phyloP scores from a whole-genome alignment of 2,797 vertebrate genomes.

The Enteromius afrohamiltoni region DNA sequence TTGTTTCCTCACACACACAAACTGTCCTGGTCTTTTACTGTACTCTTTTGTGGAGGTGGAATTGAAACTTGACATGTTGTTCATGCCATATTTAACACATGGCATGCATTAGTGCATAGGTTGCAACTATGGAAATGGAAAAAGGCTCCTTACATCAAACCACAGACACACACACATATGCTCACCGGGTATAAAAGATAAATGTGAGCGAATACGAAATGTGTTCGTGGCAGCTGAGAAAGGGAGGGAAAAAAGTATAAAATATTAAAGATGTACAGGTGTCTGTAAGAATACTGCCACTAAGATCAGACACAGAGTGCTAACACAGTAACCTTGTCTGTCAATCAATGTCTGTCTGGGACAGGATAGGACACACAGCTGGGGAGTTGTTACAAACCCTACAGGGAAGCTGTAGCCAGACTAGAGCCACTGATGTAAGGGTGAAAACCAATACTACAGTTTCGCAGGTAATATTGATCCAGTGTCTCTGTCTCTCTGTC shows the following conservation, averaged over 20 bases:
- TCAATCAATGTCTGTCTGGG: slow-evolving; percentile 36
- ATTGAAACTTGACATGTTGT: slow-evolving; percentile 9
- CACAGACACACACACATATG: not conserved
- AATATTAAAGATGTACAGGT: slow-evolving; percentile 49
- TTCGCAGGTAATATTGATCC: slow-evolving; percentile 31
- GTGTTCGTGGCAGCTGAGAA: slow-evolving; percentile 13
- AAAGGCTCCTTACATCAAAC: slow-evolving; percentile 15
- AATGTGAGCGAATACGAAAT: slow-evolving; percentile 34
- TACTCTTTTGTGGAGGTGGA: slow-evolving; percentile 7
- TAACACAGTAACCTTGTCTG: slow-evolving; percentile 44
- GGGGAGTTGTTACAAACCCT: slow-evolving; percentile 26
- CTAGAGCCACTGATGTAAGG: slow-evolving; percentile 16
- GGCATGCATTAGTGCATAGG: slow-evolving; percentile 5
- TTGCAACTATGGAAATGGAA: slow-evolving; percentile 26
- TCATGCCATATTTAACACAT: slow-evolving; percentile 19
- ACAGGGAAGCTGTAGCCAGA: slow-evolving; percentile 12
- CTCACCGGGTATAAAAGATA: slow-evolving; percentile 43
- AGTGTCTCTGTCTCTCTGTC: not conserved
- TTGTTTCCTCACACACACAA: not conserved
- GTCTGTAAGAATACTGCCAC: slow-evolving; percentile 20
- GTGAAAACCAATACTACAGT: slow-evolving; percentile 25
- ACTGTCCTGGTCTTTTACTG: not conserved
- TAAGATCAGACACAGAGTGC: slow-evolving; percentile 37
- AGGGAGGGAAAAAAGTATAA: slow-evolving; percentile 30
- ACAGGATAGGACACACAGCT: slow-evolving; percentile 37